Conservation (phyloP, 2,888 invertebrate genomes). For the Acleris sparsana region DNA sequence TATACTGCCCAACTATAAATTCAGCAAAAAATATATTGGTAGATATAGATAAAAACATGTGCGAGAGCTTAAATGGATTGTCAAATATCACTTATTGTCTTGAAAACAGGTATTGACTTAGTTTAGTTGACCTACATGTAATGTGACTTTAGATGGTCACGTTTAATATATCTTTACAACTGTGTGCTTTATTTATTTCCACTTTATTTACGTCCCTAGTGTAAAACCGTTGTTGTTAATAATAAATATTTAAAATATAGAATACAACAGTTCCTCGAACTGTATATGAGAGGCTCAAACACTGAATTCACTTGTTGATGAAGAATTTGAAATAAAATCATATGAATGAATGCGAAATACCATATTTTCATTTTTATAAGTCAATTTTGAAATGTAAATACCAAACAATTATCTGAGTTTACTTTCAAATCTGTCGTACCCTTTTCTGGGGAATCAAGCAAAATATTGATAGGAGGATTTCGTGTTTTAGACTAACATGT, state of each 20-base stretch:
- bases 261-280: conserved; percentile 72
- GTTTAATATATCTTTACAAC: conserved; percentile 29
- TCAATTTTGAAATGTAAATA: too few relatives aligned
- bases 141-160: conserved; percentile 39
- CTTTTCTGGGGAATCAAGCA: too few relatives aligned
- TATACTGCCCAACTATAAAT: neutral
- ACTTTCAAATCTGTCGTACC: too few relatives aligned
- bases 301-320: conserved; percentile 40
- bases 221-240: conserved; percentile 73
- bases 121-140: conserved; percentile 16
- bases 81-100: conserved; percentile 35
- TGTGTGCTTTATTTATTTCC: conserved; percentile 26
- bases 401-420: too few relatives aligned
- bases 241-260: conserved; percentile 56
- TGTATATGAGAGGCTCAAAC: conserved; percentile 57
- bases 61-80: conserved; percentile 35
- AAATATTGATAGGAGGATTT: neutral
- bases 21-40: conserved; percentile 1
- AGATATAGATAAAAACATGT: conserved; percentile 26
- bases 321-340: too few relatives aligned
- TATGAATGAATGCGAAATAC: too few relatives aligned
- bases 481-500: conserved; percentile 26
- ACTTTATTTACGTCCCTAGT: conserved; percentile 31
- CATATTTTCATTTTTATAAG: too few relatives aligned
- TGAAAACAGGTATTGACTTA: conserved; percentile 41